Evolutionary conservation across 2,113 vertebrate genomes (phyloP).

Genomic region (Saimiri boliviensis): DNA sequence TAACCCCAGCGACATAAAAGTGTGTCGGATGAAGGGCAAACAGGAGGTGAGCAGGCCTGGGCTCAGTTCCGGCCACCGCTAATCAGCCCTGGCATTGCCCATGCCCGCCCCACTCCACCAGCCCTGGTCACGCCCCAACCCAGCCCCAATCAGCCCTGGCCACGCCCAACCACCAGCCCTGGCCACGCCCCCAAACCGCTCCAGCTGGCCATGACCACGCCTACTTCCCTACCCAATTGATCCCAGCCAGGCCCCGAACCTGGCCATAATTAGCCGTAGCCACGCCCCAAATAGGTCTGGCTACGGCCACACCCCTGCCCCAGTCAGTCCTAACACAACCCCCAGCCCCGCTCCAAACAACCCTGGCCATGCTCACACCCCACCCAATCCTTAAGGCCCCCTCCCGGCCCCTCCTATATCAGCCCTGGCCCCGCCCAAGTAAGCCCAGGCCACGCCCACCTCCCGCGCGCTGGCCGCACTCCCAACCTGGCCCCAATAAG

Average conservation of each 20-base stretch:
- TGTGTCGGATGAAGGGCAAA: slow-evolving; percentile 98
- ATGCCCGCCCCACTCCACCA: background rate
- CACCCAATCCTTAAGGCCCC: background rate
- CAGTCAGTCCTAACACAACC: rapidly evolving
- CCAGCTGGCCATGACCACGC: background rate
- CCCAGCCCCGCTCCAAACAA: background rate
- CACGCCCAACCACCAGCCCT: no score
- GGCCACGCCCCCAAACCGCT: no score
- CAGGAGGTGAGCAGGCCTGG: slow-evolving; percentile 88
- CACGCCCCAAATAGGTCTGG: background rate
- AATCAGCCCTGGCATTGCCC: rapidly evolving
- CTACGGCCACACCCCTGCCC: background rate
- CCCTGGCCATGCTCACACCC: background rate
- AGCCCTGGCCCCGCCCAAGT: background rate
- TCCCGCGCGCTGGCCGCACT: background rate
- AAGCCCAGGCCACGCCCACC: background rate
- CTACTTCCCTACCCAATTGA: background rate
- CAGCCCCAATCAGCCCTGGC: rapidly evolving
- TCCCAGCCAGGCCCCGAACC: background rate
- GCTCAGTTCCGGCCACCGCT: background rate
- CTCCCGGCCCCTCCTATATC: no score
- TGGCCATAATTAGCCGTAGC: no score
- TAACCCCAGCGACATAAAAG: slow-evolving; percentile 95
- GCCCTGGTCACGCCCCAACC: background rate
- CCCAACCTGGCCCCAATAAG: background rate